Evolutionary conservation across 2,797 vertebrate species (phyloP).

Genomic region (Ceyx erithaca): DNA sequence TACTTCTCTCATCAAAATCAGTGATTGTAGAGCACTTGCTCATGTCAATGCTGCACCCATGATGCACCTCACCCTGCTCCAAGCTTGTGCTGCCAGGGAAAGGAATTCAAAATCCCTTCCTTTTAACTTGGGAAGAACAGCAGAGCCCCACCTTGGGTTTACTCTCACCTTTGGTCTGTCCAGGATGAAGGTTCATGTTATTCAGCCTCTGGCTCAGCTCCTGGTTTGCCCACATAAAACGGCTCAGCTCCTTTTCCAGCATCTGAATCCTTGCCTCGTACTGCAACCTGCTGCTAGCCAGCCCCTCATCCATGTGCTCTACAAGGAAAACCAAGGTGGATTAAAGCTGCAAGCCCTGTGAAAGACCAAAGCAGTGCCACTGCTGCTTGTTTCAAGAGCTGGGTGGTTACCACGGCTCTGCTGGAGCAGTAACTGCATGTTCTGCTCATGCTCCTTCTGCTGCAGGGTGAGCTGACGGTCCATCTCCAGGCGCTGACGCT

Average conservation of each 20-base stretch:
- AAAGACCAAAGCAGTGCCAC: not conserved
- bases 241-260: conserved; percentile 90
- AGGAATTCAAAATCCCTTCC: not conserved
- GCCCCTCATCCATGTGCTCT: conserved; percentile 94
- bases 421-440: conserved; percentile 91
- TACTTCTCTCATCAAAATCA: not conserved
- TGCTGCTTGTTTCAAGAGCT: not conserved
- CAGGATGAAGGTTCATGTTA: conserved; percentile 65
- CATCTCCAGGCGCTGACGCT: conserved; percentile 91
- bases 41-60: no score
- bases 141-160: not conserved
- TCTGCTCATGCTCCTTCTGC: conserved; percentile 94
- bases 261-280: conserved; percentile 91
- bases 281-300: conserved; percentile 89
- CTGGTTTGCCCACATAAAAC: conserved; percentile 86
- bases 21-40: not conserved
- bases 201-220: conserved; percentile 88
- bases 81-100: not conserved
- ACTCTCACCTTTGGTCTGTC: conserved; percentile 76
- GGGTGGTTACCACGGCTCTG: conserved; percentile 87
- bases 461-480: conserved; percentile 94
- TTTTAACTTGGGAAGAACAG: not conserved
- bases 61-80: not conserved
- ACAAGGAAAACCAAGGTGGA: not conserved
- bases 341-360: not conserved